Evolutionary conservation across 2,888 invertebrate genomes (phyloP).

Genomic region (Cyrtodaria siliqua): DNA sequence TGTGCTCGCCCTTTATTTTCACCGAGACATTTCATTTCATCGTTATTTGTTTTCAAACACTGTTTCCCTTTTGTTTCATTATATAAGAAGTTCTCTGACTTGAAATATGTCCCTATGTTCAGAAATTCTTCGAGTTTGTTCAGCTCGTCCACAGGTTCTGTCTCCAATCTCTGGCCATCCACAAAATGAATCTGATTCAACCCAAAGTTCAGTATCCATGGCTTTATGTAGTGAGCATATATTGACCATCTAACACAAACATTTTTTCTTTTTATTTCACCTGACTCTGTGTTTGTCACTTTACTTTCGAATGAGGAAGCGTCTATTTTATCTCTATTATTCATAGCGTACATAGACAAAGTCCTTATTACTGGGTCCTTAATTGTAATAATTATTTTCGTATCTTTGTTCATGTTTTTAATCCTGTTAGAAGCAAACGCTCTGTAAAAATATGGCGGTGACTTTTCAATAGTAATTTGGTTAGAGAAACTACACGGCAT

Average conservation of each 20-base stretch:
- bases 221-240: neutral
- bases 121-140: neutral
- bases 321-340: neutral
- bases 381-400: neutral
- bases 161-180: neutral
- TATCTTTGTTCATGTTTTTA: neutral
- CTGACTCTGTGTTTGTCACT: neutral
- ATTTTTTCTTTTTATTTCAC: no score
- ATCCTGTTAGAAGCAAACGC: neutral
- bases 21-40: neutral
- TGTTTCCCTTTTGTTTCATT: neutral
- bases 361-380: constrained; percentile 1
- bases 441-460: neutral
- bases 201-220: neutral
- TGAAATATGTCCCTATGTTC: neutral
- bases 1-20: neutral
- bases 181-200: neutral
- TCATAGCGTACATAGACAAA: neutral
- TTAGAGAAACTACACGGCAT: neutral
- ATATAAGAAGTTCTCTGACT: neutral
- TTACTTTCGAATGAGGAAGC: neutral
- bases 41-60: neutral
- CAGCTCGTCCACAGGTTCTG: neutral
- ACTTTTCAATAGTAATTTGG: neutral
- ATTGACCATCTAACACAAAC: no score